Conservation (phyloP, 2,113 vertebrate genomes). For the Blennius ocellaris region DNA sequence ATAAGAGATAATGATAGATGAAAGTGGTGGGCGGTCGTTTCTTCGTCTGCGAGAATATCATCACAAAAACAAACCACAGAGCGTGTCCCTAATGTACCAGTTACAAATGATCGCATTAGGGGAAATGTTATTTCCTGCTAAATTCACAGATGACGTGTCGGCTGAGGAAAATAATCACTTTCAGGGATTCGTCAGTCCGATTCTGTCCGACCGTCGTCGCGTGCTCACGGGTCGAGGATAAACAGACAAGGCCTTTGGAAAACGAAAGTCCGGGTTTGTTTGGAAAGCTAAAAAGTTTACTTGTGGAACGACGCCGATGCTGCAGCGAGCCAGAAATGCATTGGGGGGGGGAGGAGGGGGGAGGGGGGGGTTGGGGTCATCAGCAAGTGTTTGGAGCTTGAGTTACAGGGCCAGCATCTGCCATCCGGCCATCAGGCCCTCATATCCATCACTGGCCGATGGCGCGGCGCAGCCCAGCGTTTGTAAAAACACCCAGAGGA, state of each 20-base stretch:
- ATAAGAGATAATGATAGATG: too few relatives aligned
- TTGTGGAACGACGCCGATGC: conserved; percentile 1
- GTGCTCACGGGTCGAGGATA: too few relatives aligned
- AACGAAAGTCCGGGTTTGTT: conserved; percentile 31
- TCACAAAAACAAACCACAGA: too few relatives aligned
- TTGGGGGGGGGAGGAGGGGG: conserved; percentile 65
- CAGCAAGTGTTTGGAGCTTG: conserved; percentile 82
- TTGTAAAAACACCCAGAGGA: conserved; percentile 88
- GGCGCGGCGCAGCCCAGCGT: conserved; percentile 78
- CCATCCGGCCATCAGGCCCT: conserved; percentile 84
- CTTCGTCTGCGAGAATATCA: too few relatives aligned
- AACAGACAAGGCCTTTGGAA: background rate
- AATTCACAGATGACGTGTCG: too few relatives aligned
- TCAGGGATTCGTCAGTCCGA: too few relatives aligned
- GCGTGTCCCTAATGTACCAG: too few relatives aligned
- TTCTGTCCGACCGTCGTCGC: too few relatives aligned
- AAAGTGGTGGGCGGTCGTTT: too few relatives aligned
- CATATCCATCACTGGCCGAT: conserved; percentile 79
- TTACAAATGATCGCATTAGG: too few relatives aligned
- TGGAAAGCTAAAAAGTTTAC: conserved; percentile 46
- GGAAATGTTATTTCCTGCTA: too few relatives aligned
- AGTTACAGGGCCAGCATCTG: conserved; percentile 91
- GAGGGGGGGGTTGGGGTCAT: conserved; percentile 76
- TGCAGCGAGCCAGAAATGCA: conserved; percentile 53
- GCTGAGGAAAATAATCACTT: too few relatives aligned